Conservation (phyloP, 1,140 invertebrate species). For the Lysiphlebus fabarum region DNA sequence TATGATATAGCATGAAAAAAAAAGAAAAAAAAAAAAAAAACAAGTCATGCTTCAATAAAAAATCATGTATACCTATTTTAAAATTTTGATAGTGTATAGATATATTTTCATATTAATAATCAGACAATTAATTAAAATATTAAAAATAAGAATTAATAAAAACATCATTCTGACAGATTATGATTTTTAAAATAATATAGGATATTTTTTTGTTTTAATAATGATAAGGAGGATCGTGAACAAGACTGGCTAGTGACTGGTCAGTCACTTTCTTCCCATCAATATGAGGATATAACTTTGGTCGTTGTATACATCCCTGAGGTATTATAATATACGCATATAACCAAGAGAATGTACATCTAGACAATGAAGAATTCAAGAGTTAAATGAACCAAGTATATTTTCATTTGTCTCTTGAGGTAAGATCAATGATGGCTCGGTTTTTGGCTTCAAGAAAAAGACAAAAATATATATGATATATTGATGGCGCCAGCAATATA, state of each 20-base stretch:
- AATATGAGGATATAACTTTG: background rate
- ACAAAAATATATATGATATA: conserved; percentile 22
- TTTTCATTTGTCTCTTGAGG: conserved; percentile 5
- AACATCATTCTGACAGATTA: conserved; percentile 14
- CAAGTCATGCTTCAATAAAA: too few relatives aligned
- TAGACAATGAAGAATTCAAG: too few relatives aligned
- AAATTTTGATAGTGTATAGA: too few relatives aligned
- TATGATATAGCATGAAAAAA: too few relatives aligned
- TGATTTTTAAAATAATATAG: conserved; percentile 1
- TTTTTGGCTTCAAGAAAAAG: background rate
- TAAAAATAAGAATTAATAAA: conserved; percentile 2
- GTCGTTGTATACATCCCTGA: conserved; percentile 10
- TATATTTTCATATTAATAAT: too few relatives aligned
- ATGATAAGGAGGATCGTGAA: conserved; percentile 21
- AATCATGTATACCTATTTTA: too few relatives aligned
- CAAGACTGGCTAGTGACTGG: background rate
- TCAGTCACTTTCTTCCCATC: background rate
- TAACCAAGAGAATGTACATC: conserved; percentile 10
- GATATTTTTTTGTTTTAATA: conserved; percentile 15
- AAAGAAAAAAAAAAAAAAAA: too few relatives aligned
- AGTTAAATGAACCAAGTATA: background rate
- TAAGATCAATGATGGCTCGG: background rate
- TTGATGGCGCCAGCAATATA: conserved; percentile 49
- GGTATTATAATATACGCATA: conserved; percentile 25
- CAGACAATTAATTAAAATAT: too few relatives aligned